phyloP scores from a whole-genome alignment of 2,888 invertebrate species.

The Nemoura dubitans region DNA sequence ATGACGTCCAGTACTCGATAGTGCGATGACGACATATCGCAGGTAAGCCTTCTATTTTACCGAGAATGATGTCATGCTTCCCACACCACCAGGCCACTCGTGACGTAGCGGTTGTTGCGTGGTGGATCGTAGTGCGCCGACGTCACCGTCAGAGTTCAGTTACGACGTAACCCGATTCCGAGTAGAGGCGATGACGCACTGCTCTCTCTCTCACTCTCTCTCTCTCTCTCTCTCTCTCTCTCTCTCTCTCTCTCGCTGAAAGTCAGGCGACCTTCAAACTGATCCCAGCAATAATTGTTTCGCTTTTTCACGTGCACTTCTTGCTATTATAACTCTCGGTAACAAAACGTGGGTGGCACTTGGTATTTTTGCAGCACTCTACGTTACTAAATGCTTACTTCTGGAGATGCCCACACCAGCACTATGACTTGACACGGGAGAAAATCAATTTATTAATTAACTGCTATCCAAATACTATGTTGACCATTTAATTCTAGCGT shows the following conservation, averaged over 20 bases:
- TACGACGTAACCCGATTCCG: slow-evolving; percentile 10
- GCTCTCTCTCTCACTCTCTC: no score
- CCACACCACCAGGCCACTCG: background rate
- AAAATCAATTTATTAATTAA: no score
- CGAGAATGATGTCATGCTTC: background rate
- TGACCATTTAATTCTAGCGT: no score
- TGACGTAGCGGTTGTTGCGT: slow-evolving; percentile 29
- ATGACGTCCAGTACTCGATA: background rate
- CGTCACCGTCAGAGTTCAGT: background rate
- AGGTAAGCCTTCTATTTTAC: background rate
- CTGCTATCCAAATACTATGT: no score
- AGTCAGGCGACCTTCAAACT: slow-evolving; percentile 14
- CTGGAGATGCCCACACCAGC: no score
- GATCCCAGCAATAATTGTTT: background rate
- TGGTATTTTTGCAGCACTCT: background rate
- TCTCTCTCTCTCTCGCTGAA: background rate
- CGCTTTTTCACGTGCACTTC: background rate
- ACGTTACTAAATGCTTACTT: no score
- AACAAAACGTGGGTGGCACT: background rate
- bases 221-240: no score
- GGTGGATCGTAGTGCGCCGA: background rate
- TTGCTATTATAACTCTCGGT: background rate
- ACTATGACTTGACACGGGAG: no score
- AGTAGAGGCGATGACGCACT: background rate
- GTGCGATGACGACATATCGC: background rate